Percentiles rank a stretch among this genome's conserved stretches.
phyloP scores from a whole-genome alignment of 2,113 vertebrate genomes.

The Tetraodon nigroviridis region DNA sequence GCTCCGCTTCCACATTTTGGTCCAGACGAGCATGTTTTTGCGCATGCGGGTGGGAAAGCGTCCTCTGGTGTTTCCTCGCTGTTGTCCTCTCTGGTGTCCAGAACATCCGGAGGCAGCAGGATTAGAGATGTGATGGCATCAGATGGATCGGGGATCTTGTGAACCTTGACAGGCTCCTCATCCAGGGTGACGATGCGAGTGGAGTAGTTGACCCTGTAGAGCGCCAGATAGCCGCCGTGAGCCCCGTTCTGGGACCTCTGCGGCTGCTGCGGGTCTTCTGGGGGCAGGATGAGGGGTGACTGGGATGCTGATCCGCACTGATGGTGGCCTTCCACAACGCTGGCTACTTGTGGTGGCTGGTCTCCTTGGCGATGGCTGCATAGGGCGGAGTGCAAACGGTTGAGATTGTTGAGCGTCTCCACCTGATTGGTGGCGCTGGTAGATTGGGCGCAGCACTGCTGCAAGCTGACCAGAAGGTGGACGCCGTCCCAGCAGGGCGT shows the following conservation, averaged over 20 bases:
- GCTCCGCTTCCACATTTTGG: conserved; percentile 46
- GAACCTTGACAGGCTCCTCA: conserved; percentile 93
- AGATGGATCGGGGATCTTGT: conserved; percentile 93
- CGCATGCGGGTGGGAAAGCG: conserved; percentile 69
- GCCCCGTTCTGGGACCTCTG: conserved; percentile 47
- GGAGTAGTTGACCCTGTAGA: conserved; percentile 98
- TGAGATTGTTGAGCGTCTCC: conserved; percentile 98
- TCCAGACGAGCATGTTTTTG: conserved; percentile 74
- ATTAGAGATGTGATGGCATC: conserved; percentile 96
- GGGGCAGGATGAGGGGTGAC: conserved; percentile 89
- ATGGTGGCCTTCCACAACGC: conserved; percentile 83
- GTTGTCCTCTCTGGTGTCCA: conserved; percentile 94
- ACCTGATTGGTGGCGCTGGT: conserved; percentile 97
- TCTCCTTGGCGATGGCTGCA: conserved; percentile 90
- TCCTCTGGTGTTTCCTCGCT: conserved; percentile 89
- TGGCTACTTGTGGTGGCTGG: conserved; percentile 77
- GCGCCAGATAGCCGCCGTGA: conserved; percentile 85
- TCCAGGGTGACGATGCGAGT: conserved; percentile 95
- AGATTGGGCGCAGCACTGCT: conserved; percentile 86
- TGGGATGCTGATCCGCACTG: conserved; percentile 66
- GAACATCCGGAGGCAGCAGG: conserved; percentile 91
- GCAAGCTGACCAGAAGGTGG: conserved; percentile 90
- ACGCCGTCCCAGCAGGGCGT: conserved; percentile 95
- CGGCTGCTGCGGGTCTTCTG: conserved; percentile 77
- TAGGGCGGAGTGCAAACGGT: conserved; percentile 96